A percentile compares a stretch with the other conserved stretches of the same genome.
Conservation (phyloP, 1,140 invertebrate species). For the Habropoda laboriosa region DNA sequence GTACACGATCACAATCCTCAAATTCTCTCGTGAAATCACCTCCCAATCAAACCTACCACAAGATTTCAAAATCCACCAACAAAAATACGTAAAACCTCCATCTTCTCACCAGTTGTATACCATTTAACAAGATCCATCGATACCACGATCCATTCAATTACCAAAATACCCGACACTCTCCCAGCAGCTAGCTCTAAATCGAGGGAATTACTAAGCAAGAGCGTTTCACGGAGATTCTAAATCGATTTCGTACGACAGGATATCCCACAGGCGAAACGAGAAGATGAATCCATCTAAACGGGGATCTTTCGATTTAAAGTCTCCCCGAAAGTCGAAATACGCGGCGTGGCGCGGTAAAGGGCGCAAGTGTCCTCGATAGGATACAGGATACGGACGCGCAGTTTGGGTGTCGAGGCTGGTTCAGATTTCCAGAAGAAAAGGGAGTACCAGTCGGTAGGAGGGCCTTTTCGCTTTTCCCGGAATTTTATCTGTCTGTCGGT, state of each 20-base stretch:
- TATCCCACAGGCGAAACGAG: constrained; percentile 37
- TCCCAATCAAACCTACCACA: neutral
- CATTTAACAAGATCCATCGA: too few relatives aligned
- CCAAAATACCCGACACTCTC: neutral
- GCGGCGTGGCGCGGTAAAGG: too few relatives aligned
- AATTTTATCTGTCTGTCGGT: constrained; percentile 75
- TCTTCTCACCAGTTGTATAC: neutral
- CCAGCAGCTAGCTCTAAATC: neutral
- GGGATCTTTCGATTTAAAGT: constrained; percentile 68
- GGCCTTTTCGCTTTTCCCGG: constrained; percentile 71
- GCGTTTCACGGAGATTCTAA: neutral
- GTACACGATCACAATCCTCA: too few relatives aligned
- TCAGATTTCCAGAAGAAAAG: constrained; percentile 63
- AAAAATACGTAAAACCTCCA: too few relatives aligned
- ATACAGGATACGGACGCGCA: constrained; percentile 53
- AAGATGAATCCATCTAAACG: constrained; percentile 62
- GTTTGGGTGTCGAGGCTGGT: constrained; percentile 39
- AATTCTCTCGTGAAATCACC: too few relatives aligned
- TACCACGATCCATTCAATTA: neutral
- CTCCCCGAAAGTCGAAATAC: neutral
- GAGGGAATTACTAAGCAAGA: neutral
- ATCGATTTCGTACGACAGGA: constrained; percentile 45
- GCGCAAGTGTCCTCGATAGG: constrained; percentile 6
- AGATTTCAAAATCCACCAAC: neutral
- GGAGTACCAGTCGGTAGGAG: constrained; percentile 58